Base-by-base conservation (phyloP, 64 coral and sea anemone species). In the Exaiptasia diaphana region DNA sequence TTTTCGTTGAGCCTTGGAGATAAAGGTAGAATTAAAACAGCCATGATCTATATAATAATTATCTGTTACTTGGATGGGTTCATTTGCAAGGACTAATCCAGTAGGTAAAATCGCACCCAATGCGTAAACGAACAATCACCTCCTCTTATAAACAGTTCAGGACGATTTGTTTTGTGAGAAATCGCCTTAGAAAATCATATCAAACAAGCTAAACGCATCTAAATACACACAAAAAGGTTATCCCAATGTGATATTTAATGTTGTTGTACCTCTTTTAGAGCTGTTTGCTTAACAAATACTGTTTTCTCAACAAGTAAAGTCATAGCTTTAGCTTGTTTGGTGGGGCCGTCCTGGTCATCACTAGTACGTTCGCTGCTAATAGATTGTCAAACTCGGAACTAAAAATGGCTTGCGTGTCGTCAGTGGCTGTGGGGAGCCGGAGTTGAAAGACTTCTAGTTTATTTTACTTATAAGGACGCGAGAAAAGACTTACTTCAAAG, bases 401-500 rank as follows among this genome's bases (percentile, higher is more conserved):
- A 65, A 65, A 65, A 35, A 65, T 65, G 17, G 61, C 26, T 62
- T 18, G 38, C 6, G 17, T 25, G 10, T 13, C 6, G 26, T 28
- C 7, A 25, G 3, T 62, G 20, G 52, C 26, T 31, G 23, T 35
- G 61, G 32, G 61, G 61, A 65, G 61, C 61, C 27, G 61, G 61
- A 36, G 38, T 8, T 65, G 21, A 6, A 65, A 10, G 12, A 65
- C 15, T 12, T 9, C 31, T 33, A 14, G 27, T 29, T 64, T 64
- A 64, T 25, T 62, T 65, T 65, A 65, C 61, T 65, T 35, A 65
- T 34, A 65, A 65, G 61, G 61, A 65, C n/a, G n/a, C n/a, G n/a
- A n/a, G n/a, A n/a, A n/a, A n/a, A n/a, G n/a, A n/a, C n/a, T n/a
- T n/a, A n/a, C n/a, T n/a, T n/a, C n/a, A n/a, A n/a, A n/a, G n/a